Percentiles rank a stretch among this genome's conserved stretches.
Evolutionary conservation across 2,797 vertebrate species (phyloP).

Genomic region (Eulemur coronatus): DNA sequence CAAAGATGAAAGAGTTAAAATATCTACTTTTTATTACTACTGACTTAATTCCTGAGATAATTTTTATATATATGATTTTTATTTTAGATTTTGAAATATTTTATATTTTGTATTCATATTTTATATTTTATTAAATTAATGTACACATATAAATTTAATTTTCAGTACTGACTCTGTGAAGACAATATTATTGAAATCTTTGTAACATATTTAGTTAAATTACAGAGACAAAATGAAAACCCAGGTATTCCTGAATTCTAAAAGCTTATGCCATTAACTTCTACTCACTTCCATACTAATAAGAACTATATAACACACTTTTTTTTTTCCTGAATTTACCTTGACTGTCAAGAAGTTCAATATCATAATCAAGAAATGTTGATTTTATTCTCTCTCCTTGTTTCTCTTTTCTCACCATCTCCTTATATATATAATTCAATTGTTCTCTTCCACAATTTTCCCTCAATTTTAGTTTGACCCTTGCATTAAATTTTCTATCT

Average conservation of each 20-base stretch:
- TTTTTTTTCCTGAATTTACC: neutral
- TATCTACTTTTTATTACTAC: neutral
- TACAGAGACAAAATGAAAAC: neutral
- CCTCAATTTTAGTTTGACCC: neutral
- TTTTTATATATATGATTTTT: neutral
- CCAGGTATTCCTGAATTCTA: neutral
- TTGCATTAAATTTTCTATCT: neutral
- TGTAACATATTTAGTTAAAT: neutral
- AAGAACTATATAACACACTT: neutral
- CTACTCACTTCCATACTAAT: neutral
- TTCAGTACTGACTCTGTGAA: neutral
- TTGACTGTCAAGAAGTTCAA: neutral
- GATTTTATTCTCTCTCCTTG: neutral
- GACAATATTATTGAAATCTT: neutral
- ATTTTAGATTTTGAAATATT: neutral
- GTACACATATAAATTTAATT: neutral
- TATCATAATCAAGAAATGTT: neutral
- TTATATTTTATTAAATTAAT: neutral
- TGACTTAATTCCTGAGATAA: neutral
- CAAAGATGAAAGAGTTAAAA: neutral
- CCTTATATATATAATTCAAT: neutral
- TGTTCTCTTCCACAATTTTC: neutral
- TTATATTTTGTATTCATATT: neutral
- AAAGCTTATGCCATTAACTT: neutral
- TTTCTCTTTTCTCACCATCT: neutral